Base-by-base conservation (phyloP, 2,113 vertebrate genomes). In the Ciconia stormi region DNA sequence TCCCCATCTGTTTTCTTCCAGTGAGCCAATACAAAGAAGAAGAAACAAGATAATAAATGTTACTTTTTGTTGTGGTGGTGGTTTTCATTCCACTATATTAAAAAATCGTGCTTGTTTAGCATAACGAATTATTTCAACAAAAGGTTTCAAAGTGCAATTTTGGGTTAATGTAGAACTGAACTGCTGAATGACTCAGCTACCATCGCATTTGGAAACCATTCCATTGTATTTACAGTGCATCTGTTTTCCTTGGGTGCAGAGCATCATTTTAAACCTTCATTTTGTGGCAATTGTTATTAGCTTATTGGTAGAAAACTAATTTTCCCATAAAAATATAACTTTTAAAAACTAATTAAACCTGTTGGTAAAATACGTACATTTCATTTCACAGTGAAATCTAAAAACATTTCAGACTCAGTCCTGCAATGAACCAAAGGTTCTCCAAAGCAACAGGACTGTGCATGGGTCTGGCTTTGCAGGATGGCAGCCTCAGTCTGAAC, bases 1-100 rank as follows among this genome's bases (percentile, higher is more conserved):
- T n/a, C 27, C 58, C 87, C 87, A 84, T 69, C 83, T 96, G 93
- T 80, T 90, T 95, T 82, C 70, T 58, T 86, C 73, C 91, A 59
- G 29, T 9, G 7, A 82, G 58, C 20, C 62, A 69, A 90, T 47
- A 79, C 1, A n/a, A 46, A 40, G 25, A 89, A 73, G n/a, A 90
- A 69, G 20, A 77, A 94, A 87, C 34, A 71, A 50, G 30, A 73
- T 73, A 76, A 82, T 42, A 93, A 85, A 92, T 16, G 11, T 19
- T 70, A 63, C 15, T 80, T 87, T 73, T 76, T 82, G n/a, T 55
- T 65, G 61, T 49, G 30, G 27, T 65, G 38, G 40, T 65, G 52
- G 23, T 79, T 91, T 79, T 84, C 70, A 89, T 79, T 72, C 18
- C 26, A 69, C 42, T 77, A 20, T 6, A 34, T 50, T 53, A 52